Percentiles rank a stretch among this genome's conserved stretches.
These are phyloP conservation scores for Drosophila austrosaltans DNA, from an alignment of 2,888 invertebrate species.

Conservation along the genomic window DNA sequence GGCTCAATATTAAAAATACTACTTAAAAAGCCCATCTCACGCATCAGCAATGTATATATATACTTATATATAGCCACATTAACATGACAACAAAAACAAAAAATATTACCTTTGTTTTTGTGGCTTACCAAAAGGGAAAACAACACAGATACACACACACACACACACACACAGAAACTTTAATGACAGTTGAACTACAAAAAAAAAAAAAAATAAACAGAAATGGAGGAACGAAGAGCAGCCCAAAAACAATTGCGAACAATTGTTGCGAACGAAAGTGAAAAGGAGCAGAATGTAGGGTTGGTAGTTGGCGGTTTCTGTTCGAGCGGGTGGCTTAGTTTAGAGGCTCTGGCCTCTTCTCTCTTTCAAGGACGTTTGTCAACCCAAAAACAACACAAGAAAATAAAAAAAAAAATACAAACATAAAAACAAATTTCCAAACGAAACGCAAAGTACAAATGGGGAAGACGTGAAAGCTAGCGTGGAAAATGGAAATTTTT, in stretches of 20 bases:
- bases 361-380: conserved; percentile 36
- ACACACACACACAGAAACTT: conserved; percentile 24
- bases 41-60: not conserved
- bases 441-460: not conserved
- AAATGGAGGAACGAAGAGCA: not conserved
- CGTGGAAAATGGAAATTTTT: conserved; percentile 9
- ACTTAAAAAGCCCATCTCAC: not conserved
- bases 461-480: not conserved
- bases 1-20: conserved; percentile 12
- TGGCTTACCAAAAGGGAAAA: conserved; percentile 6
- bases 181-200: conserved; percentile 37
- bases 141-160: conserved; percentile 13
- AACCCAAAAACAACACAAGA: conserved; percentile 26
- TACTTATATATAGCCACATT: conserved; percentile 15
- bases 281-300: conserved; percentile 7
- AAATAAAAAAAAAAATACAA: conserved; percentile 11
- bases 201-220: conserved; percentile 21
- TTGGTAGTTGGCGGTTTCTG: not conserved
- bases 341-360: not conserved
- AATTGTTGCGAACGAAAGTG: conserved; percentile 31
- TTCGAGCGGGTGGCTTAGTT: conserved; percentile 2
- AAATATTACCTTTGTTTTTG: conserved; percentile 1
- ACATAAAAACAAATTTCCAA: conserved; percentile 18
- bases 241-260: conserved; percentile 24
- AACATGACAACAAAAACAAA: conserved; percentile 22